These are phyloP conservation scores for Barbus barbus DNA, from an alignment of 2,113 vertebrate genomes.

Conservation along the genomic window DNA sequence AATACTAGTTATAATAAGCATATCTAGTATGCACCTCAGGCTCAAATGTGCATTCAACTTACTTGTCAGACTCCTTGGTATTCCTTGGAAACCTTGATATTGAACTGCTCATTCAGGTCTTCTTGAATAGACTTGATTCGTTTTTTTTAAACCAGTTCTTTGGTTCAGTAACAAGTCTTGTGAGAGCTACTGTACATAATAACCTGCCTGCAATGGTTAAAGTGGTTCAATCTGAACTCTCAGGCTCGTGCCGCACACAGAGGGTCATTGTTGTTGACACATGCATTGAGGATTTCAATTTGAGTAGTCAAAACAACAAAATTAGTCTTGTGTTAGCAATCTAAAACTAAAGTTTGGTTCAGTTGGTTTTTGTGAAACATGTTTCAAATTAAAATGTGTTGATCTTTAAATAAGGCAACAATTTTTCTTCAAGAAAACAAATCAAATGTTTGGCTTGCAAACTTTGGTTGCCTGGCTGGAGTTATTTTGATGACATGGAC, in stretches of 20 bases:
- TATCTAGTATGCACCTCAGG: neutral
- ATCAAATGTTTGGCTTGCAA: too few relatives aligned
- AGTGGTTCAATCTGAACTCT: neutral
- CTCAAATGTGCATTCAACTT: neutral
- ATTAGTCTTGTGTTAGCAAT: neutral
- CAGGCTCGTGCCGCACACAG: too few relatives aligned
- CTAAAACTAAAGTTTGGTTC: too few relatives aligned
- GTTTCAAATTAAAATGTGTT: too few relatives aligned
- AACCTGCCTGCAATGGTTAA: neutral
- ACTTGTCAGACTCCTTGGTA: neutral
- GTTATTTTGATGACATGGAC: too few relatives aligned
- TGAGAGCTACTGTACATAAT: too few relatives aligned
- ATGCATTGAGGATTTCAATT: too few relatives aligned
- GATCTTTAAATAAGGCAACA: too few relatives aligned
- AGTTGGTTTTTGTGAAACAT: too few relatives aligned
- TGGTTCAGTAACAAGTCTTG: neutral
- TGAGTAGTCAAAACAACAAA: neutral
- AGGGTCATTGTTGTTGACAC: neutral
- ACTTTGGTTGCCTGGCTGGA: too few relatives aligned
- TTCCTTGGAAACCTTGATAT: neutral
- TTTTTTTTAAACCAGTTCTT: neutral
- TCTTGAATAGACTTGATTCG: neutral
- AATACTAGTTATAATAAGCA: neutral
- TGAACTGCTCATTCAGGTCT: neutral
- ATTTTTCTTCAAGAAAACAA: too few relatives aligned